Conservation (phyloP, 2,888 invertebrate species). For the Pasiphila rectangulata region DNA sequence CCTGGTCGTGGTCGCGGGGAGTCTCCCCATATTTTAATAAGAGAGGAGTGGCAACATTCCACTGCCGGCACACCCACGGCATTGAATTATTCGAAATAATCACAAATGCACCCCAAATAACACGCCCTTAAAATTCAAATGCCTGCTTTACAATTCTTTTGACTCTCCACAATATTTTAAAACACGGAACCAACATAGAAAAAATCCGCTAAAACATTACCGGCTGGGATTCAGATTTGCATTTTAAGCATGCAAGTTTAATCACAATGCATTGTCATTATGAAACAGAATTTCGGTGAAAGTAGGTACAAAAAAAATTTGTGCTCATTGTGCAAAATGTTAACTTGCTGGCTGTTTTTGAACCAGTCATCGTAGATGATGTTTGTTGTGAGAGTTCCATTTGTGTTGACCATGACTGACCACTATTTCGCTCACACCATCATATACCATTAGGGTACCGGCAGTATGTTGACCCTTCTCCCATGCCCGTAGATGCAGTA, state of each 20-base stretch:
- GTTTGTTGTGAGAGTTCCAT: not conserved
- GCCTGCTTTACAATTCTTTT: not conserved
- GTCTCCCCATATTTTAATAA: too few species aligned
- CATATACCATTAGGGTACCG: too few species aligned
- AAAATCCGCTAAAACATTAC: not conserved
- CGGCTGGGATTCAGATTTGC: not conserved
- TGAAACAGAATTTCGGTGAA: slow-evolving; percentile 19
- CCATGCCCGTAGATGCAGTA: too few species aligned
- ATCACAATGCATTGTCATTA: slow-evolving; percentile 18
- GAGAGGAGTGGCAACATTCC: too few species aligned
- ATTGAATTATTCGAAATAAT: too few species aligned
- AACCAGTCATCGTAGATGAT: not conserved
- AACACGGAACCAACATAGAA: slow-evolving; percentile 2
- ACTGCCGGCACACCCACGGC: too few species aligned
- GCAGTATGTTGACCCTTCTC: too few species aligned
- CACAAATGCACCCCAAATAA: too few species aligned
- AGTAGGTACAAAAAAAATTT: slow-evolving; percentile 10
- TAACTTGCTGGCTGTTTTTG: not conserved
- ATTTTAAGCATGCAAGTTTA: slow-evolving; percentile 14
- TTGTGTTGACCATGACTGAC: too few species aligned
- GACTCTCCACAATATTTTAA: not conserved
- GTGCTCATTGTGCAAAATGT: slow-evolving; percentile 1
- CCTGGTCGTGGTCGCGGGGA: too few species aligned
- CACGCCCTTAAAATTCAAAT: slow-evolving; percentile 2
- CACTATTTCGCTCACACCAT: too few species aligned